Evolutionary conservation across 2,113 vertebrate species (phyloP), one percentile per base, ranked within the genome.

Genomic region (Python bivittatus): DNA sequence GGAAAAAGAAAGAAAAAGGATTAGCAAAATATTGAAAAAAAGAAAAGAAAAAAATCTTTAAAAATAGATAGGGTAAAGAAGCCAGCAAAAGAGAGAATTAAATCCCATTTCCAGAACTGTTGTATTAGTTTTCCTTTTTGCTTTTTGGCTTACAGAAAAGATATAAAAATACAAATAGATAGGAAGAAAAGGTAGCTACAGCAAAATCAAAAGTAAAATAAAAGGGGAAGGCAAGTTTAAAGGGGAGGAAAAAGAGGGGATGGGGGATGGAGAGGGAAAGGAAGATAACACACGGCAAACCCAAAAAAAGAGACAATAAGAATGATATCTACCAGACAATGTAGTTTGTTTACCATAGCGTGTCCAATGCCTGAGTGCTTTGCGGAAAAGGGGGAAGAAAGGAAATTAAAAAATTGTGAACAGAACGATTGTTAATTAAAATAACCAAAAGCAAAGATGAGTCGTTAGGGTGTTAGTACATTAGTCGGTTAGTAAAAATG

Each of bases 291-390:
- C 99, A 99, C 98, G 98, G 99, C 99, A 99, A 99, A 99, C 99
- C 99, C 99, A 99, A 99, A 99, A 99, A 98, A 99, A 99, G 98
- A 98, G 99, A 99, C 99, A 99, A 99, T 99, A 99, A 99, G 98
- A 99, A 99, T 99, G 99, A 99, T 99, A 99, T 99, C 99, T 99
- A 99, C 99, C 99, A 99, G 98, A 99, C 99, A 99, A 99, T 99
- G 99, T 98, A 99, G 99, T 99, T 99, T 99, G 99, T 99, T 99
- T 99, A 99, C 99, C 99, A 99, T 99, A 99, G 99, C 99, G 99
- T 99, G 99, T 99, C 99, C 99, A 99, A 99, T 99, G 99, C 99
- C 99, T 99, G 99, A 99, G 99, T 99, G 99, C 99, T 99, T 99
- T 99, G 98, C 98, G 98, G 97, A 99, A 98, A 99, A 99, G 99